Evolutionary conservation across 2,888 invertebrate genomes (phyloP).

Genomic region (Tenodera sinensis): DNA sequence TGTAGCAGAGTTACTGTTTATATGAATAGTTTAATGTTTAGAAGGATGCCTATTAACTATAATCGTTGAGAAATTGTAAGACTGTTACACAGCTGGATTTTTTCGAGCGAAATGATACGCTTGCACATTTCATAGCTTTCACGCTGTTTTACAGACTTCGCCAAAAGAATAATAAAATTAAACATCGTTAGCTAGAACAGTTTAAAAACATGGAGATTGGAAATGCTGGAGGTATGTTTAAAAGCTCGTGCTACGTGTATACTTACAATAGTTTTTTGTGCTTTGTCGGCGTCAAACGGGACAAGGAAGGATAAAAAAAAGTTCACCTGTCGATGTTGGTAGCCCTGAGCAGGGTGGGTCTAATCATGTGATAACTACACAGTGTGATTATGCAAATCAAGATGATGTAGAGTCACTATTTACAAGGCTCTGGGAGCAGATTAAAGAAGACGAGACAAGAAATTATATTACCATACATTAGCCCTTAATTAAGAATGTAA

Average conservation of each 20-base stretch:
- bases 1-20: no score
- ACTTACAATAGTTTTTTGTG: not conserved
- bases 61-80: no score
- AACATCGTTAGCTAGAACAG: no score
- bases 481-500: not conserved
- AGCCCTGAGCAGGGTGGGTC: not conserved
- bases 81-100: no score
- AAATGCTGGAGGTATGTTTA: not conserved
- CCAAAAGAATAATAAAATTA: no score
- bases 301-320: not conserved
- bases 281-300: not conserved
- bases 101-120: no score
- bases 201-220: no score
- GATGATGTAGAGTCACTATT: not conserved
- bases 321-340: not conserved
- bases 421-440: not conserved
- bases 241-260: not conserved
- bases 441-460: not conserved
- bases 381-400: not conserved
- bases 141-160: no score
- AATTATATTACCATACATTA: constrained; percentile 1
- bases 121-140: no score
- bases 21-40: no score
- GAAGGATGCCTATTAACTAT: no score
- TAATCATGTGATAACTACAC: constrained; percentile 9